phyloP scores from a whole-genome alignment of 2,797 vertebrate genomes.

The Coranthus polyacanthus region DNA sequence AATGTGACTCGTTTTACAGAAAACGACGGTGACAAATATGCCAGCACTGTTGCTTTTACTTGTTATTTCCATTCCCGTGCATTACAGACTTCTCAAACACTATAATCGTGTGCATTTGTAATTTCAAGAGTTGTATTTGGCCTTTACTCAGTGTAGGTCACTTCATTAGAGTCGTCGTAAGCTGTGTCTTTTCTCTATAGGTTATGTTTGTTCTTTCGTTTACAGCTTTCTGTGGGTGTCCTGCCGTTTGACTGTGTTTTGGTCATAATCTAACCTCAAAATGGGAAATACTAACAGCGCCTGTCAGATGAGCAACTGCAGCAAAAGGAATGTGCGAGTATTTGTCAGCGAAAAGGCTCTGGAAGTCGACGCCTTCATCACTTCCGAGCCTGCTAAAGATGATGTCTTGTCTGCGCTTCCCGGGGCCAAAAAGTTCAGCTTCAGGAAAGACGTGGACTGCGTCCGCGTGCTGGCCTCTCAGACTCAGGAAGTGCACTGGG shows the following conservation, averaged over 20 bases:
- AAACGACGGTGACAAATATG: no score
- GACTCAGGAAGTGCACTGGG: conserved; percentile 59
- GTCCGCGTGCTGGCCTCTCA: conserved; percentile 62
- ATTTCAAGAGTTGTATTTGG: no score
- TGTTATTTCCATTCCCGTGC: no score
- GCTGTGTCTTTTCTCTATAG: background rate
- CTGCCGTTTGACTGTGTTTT: background rate
- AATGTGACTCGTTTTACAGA: no score
- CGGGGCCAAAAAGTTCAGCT: conserved; percentile 59
- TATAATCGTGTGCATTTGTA: no score
- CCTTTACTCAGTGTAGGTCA: no score
- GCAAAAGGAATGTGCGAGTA: conserved; percentile 69
- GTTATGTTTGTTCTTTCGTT: background rate
- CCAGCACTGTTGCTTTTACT: no score
- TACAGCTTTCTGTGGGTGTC: conserved; percentile 14
- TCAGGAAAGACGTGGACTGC: conserved; percentile 47
- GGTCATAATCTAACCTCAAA: background rate
- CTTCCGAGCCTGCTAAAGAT: background rate
- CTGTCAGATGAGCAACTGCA: conserved; percentile 71
- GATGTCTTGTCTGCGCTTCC: background rate
- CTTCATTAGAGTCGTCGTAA: no score
- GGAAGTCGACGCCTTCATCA: conserved; percentile 67
- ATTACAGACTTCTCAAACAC: no score
- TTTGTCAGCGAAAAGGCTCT: conserved; percentile 53
- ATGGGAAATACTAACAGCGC: conserved; percentile 68